Conservation (phyloP, 2,797 vertebrate species). For the Aselliscus stoliczkanus region DNA sequence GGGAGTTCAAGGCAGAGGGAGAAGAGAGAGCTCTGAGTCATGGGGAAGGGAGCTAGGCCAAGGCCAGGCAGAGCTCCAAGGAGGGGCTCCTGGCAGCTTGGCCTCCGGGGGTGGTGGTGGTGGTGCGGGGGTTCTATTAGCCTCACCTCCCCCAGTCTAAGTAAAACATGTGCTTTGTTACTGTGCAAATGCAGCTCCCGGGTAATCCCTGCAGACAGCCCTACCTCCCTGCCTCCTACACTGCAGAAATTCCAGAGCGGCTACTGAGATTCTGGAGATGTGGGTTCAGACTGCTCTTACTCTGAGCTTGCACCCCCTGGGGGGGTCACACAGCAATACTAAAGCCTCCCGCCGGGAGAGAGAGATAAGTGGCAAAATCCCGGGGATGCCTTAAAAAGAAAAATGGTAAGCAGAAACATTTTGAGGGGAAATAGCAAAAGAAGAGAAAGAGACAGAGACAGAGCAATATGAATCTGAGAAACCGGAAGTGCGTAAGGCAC, state of each 20-base stretch:
- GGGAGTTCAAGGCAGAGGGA: not conserved
- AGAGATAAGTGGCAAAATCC: not conserved
- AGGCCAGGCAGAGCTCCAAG: not conserved
- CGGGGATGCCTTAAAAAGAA: not conserved
- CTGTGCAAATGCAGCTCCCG: not conserved
- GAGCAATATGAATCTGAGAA: not conserved
- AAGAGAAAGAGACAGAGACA: not conserved
- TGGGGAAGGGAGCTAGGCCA: not conserved
- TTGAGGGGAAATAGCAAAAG: not conserved
- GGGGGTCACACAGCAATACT: accelerated
- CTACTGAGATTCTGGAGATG: not conserved
- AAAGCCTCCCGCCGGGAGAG: not conserved
- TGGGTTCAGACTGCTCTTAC: not conserved
- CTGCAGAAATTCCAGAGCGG: not conserved
- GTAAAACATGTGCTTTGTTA: not conserved
- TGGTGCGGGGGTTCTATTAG: too few relatives aligned
- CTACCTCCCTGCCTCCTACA: too few relatives aligned
- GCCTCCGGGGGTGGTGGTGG: too few relatives aligned
- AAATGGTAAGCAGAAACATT: not conserved
- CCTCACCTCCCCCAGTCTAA: not conserved
- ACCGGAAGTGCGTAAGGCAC: not conserved
- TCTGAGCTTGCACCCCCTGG: not conserved
- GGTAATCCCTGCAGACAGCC: too few relatives aligned
- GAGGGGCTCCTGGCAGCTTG: accelerated
- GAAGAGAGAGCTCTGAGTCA: accelerated